phyloP scores from a whole-genome alignment of 2,888 invertebrate species.

The Spialia ferax region DNA sequence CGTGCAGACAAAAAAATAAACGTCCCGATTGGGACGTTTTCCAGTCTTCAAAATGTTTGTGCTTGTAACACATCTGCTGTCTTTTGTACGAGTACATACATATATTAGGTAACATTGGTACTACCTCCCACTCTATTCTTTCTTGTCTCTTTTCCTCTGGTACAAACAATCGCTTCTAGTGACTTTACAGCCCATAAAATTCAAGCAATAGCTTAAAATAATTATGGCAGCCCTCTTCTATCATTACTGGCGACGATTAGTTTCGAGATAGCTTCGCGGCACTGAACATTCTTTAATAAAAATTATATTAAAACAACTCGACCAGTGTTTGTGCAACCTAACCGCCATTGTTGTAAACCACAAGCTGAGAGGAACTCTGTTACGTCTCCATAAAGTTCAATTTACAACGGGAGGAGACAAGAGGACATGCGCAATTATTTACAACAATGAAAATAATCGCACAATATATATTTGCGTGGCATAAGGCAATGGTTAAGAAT shows the following conservation, averaged over 20 bases:
- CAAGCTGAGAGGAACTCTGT: conserved; percentile 30
- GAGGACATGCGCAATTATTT: conserved; percentile 43
- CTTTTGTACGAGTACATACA: no score
- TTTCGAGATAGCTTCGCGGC: conserved; percentile 74
- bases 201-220: conserved; percentile 71
- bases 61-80: no score
- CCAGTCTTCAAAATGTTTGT: no score
- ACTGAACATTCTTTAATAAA: conserved; percentile 80
- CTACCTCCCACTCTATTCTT: no score
- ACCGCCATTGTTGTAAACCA: conserved; percentile 27
- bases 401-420: background rate
- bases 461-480: conserved; percentile 38
- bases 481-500: conserved; percentile 10
- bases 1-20: no score
- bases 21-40: no score
- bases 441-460: conserved; percentile 35
- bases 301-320: conserved; percentile 80
- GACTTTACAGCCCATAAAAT: conserved; percentile 44
- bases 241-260: conserved; percentile 83
- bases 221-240: conserved; percentile 76
- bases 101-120: no score
- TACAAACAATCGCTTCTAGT: conserved; percentile 50
- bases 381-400: background rate
- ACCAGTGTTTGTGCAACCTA: conserved; percentile 54
- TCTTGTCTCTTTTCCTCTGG: background rate